phyloP scores from a whole-genome alignment of 2,797 vertebrate genomes.

The Lagodon rhomboides region DNA sequence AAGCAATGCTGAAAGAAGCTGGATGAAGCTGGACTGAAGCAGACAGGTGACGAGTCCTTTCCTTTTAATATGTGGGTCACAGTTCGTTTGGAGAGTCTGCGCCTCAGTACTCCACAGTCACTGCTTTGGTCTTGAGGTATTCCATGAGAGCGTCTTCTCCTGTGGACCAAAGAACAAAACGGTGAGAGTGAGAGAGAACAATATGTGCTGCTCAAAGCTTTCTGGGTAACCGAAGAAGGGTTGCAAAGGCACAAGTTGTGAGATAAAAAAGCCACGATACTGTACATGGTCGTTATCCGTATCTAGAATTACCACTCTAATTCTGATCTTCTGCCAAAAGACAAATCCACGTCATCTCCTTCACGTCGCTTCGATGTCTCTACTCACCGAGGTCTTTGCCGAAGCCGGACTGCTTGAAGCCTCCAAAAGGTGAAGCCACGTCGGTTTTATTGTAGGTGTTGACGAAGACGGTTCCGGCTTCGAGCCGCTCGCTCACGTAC shows the following conservation, averaged over 20 bases:
- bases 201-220: background rate
- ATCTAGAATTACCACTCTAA: too few relatives aligned
- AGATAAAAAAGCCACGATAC: too few relatives aligned
- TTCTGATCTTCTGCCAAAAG: too few relatives aligned
- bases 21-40: slow-evolving; percentile 34
- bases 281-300: too few relatives aligned
- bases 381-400: slow-evolving; percentile 92
- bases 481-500: slow-evolving; percentile 89
- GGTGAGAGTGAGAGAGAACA: background rate
- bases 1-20: slow-evolving; percentile 23
- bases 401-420: slow-evolving; percentile 93
- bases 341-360: too few relatives aligned
- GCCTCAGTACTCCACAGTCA: slow-evolving; percentile 96
- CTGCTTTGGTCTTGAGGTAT: slow-evolving; percentile 97
- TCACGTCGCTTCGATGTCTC: background rate
- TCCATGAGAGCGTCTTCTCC: slow-evolving; percentile 96
- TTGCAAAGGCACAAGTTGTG: too few relatives aligned
- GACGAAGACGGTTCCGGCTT: slow-evolving; percentile 91
- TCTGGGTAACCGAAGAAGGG: background rate
- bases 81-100: slow-evolving; percentile 26
- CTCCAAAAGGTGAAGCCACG: slow-evolving; percentile 91
- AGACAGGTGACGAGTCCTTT: slow-evolving; percentile 1
- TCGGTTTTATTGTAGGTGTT: slow-evolving; percentile 95
- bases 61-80: slow-evolving; percentile 14
- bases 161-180: slow-evolving; percentile 57